These are phyloP conservation scores for Tyrophagus putrescentiae DNA, from an alignment of 1,140 invertebrate species.

Conservation along the genomic window DNA sequence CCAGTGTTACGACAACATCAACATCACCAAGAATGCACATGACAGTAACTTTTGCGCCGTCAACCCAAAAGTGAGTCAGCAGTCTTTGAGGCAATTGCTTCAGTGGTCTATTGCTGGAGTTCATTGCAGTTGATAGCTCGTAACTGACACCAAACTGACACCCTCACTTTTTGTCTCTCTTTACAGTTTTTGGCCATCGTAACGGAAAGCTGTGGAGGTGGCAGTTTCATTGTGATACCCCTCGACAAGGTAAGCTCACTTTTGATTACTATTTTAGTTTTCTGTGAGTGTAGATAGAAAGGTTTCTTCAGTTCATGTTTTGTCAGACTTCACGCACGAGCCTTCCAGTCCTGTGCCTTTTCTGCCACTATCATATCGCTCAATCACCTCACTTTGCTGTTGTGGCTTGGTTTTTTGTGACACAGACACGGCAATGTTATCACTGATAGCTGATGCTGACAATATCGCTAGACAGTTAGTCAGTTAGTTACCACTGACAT, in stretches of 20 bases:
- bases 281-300: no score
- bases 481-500: no score
- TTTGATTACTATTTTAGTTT: no score
- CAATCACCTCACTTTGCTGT: no score
- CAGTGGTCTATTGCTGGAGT: background rate
- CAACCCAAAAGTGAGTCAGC: conserved; percentile 75
- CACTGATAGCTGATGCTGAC: no score
- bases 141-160: conserved; percentile 43
- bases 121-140: background rate
- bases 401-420: no score
- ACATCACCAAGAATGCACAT: conserved; percentile 95
- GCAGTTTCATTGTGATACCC: conserved; percentile 77
- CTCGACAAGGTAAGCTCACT: conserved; percentile 58
- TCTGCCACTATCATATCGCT: no score
- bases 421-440: no score
- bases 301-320: no score
- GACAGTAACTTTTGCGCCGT: conserved; percentile 97
- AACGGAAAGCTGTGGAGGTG: conserved; percentile 82
- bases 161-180: conserved; percentile 94
- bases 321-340: no score
- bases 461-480: no score
- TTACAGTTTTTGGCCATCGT: conserved; percentile 84
- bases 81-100: background rate
- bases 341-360: no score
- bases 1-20: conserved; percentile 96